A percentile compares a stretch with the other conserved stretches of the same genome.
phyloP scores from a whole-genome alignment of 2,113 vertebrate species.

The Ptyas mucosa region DNA sequence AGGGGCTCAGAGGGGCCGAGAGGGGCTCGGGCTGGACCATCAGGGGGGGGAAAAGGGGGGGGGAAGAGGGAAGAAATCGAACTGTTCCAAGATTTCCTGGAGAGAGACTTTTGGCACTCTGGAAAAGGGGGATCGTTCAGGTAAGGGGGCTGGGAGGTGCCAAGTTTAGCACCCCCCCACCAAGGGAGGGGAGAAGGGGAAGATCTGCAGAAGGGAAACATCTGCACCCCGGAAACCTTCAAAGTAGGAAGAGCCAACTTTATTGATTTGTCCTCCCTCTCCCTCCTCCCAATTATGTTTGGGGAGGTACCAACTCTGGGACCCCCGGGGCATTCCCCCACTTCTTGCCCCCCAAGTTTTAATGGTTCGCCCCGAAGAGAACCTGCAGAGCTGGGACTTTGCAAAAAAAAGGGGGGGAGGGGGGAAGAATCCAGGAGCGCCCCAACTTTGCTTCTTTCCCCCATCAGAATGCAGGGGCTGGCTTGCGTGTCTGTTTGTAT shows the following conservation, averaged over 20 bases:
- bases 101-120: not conserved
- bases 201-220: not conserved
- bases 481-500: not conserved
- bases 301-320: not conserved
- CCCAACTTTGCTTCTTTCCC: not conserved
- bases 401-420: no score
- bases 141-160: slow-evolving; percentile 23
- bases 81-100: slow-evolving; percentile 4
- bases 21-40: slow-evolving; percentile 53
- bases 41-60: slow-evolving; percentile 48
- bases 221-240: not conserved
- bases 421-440: not conserved
- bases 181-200: slow-evolving; percentile 10
- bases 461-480: not conserved
- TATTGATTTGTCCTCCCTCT: not conserved
- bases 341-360: not conserved
- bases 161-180: slow-evolving; percentile 18
- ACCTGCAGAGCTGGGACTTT: not conserved
- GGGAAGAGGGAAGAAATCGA: slow-evolving; percentile 18
- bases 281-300: not conserved
- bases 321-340: not conserved
- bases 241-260: not conserved
- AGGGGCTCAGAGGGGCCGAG: slow-evolving; percentile 69
- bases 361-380: not conserved
- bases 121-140: not conserved